Evolutionary conservation across 2,888 invertebrate genomes (phyloP), one percentile per base, ranked within the genome.

Genomic region (Tortricodes alternella): DNA sequence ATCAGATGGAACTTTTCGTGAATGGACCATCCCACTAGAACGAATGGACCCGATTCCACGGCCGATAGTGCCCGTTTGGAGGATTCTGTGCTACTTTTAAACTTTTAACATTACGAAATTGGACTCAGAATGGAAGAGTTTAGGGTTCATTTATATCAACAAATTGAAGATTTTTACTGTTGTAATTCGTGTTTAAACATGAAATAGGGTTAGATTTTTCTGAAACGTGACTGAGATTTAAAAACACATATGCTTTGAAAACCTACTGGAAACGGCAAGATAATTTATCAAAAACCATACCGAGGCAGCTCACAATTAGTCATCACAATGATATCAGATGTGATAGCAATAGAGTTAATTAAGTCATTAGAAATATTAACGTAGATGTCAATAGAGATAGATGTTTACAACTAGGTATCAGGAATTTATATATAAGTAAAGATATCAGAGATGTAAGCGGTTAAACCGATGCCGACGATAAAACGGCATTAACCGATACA

Each of bases 401-500:
- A 46, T 62, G 60, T 58, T 58, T 55, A 61, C 55, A 23, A 41
- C 56, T 48, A 58, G 50, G 52, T 73, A 71, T 60, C 62, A 70
- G 70, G 67, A 44, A 71, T 72, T 76, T 71, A 71, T 68, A 71
- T 71, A 70, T 69, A 71, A 73, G 68, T 69, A 68, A 71, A 76
- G 79, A 78, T 77, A 77, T 74, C 68, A 70, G 70, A 72, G 73
- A 73, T 71, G 74, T 64, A 67, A 63, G 51, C 62, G 61, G 71
- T 73, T 69, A 73, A 80, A 83, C 70, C 72, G 83, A 85, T 77
- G 82, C 80, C 80, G 80, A 65, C 69, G 82, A 82, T 84, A 83
- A 70, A 58, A 65, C 65, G 70, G 83, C 78, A 84, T 85, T 85
- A 84, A 67, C 66, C 78, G 88, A 87, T 86, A 84, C 71, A 78